phyloP scores from a whole-genome alignment of 2,113 vertebrate species.

The Zosterops hypoxanthus region DNA sequence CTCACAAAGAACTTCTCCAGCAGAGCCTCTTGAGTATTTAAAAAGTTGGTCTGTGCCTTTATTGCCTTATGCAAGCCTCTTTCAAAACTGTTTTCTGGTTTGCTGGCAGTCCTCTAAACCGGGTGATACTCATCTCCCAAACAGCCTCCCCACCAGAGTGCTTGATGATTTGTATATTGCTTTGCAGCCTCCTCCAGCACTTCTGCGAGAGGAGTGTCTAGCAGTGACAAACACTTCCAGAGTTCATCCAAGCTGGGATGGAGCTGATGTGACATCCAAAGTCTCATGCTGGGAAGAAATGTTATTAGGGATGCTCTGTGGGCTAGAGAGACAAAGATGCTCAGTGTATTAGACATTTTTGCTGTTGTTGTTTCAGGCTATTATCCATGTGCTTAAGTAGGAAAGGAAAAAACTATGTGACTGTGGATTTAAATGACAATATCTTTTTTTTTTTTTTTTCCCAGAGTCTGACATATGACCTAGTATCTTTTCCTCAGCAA shows the following conservation, averaged over 20 bases:
- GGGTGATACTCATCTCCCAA: not conserved
- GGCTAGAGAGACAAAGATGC: not conserved
- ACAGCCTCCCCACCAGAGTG: not conserved
- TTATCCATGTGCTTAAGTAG: not conserved
- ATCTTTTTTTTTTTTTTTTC: not conserved
- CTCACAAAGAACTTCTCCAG: not conserved
- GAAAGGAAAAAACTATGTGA: not conserved
- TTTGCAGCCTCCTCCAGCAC: not conserved
- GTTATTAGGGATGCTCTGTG: not conserved
- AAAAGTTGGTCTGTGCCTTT: not conserved
- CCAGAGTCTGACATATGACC: not conserved
- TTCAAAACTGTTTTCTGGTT: not conserved
- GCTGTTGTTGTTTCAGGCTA: not conserved
- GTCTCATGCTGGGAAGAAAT: not conserved
- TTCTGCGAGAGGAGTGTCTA: not conserved
- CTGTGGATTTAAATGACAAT: not conserved
- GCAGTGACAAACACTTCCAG: conserved; percentile 8
- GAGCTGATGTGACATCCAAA: not conserved
- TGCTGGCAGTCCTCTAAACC: not conserved
- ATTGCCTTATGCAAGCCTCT: not conserved
- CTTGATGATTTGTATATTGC: not conserved
- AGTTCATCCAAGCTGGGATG: not conserved
- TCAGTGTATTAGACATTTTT: not conserved
- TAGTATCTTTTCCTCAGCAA: not conserved
- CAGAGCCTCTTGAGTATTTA: not conserved